phyloP scores from a whole-genome alignment of 2,888 invertebrate species.

The Napeogenes sylphis region DNA sequence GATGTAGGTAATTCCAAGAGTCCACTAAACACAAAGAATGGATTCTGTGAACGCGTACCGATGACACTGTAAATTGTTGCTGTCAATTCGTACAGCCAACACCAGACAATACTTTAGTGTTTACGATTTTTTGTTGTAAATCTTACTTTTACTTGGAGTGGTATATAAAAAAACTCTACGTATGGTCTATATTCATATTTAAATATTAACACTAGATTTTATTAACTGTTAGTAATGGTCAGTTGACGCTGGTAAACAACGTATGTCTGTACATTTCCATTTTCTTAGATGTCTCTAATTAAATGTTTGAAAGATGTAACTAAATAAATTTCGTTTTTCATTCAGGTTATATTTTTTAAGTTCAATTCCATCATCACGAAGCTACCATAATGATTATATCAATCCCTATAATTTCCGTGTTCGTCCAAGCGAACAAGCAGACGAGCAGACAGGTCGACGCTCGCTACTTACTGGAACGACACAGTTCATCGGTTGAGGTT shows the following conservation, averaged over 20 bases:
- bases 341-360: no score
- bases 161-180: no score
- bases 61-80: slow-evolving; percentile 52
- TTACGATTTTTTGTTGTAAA: background rate
- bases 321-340: no score
- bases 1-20: slow-evolving; percentile 44
- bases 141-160: background rate
- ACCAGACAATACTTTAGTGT: background rate
- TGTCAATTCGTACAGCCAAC: slow-evolving; percentile 41
- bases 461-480: slow-evolving; percentile 8
- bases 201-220: background rate
- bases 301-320: no score
- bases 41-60: slow-evolving; percentile 58
- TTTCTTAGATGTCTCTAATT: no score
- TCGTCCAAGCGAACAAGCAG: slow-evolving; percentile 1
- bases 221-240: no score
- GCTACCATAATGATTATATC: background rate
- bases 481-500: slow-evolving; percentile 10
- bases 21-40: slow-evolving; percentile 49
- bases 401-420: background rate
- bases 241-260: no score
- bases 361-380: no score
- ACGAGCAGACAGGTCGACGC: slow-evolving; percentile 17
- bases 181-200: no score
- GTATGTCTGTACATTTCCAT: no score